phyloP scores from a whole-genome alignment of 2,888 invertebrate genomes.

The Melinaea menophilus region DNA sequence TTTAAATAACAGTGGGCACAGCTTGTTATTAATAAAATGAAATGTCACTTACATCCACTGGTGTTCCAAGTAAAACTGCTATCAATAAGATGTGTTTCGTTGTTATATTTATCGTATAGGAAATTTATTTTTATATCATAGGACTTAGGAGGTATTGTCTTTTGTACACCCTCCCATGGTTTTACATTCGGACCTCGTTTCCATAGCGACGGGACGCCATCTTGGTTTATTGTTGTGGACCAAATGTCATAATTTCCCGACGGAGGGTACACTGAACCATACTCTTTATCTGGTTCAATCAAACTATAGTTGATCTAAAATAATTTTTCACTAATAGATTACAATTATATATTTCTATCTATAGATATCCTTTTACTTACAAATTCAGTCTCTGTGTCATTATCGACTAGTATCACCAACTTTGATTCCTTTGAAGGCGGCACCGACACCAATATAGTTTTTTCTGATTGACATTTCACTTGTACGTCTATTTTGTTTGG shows the following conservation, averaged over 20 bases:
- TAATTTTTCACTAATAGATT: too few species aligned
- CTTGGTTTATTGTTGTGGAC: conserved; percentile 35
- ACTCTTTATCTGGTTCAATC: conserved; percentile 22
- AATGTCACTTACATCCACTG: conserved; percentile 44
- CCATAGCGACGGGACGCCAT: conserved; percentile 42
- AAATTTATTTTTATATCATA: conserved; percentile 31
- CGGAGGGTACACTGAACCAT: conserved; percentile 20
- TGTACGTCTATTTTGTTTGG: conserved; percentile 19
- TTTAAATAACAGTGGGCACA: not conserved
- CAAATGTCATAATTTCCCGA: conserved; percentile 39
- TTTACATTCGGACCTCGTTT: conserved; percentile 35
- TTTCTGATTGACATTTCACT: conserved; percentile 32
- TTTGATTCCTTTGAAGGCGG: conserved; percentile 25
- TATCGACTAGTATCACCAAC: conserved; percentile 33
- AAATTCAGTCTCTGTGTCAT: conserved; percentile 9
- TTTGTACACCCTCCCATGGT: conserved; percentile 26
- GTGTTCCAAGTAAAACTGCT: conserved; percentile 39
- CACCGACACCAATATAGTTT: conserved; percentile 27
- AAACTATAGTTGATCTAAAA: conserved; percentile 38
- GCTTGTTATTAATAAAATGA: too few species aligned
- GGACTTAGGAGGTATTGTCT: conserved; percentile 16
- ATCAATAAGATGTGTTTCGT: conserved; percentile 23
- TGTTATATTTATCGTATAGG: conserved; percentile 21
- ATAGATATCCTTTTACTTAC: too few species aligned
- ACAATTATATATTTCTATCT: too few species aligned